Evolutionary conservation across 2,113 vertebrate species (phyloP).

Genomic region (Scatophagus argus): DNA sequence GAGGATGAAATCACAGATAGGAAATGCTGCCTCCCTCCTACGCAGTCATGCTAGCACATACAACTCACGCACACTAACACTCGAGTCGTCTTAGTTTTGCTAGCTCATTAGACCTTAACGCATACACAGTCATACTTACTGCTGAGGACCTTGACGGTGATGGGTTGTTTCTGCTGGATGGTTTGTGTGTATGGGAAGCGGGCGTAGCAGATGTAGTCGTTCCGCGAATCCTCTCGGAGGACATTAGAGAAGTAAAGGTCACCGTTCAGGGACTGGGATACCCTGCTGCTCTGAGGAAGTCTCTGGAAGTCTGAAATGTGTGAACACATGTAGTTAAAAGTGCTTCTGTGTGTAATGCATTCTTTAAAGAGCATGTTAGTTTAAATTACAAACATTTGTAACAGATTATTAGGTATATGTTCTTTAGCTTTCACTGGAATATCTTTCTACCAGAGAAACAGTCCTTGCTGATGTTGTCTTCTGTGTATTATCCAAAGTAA

Average conservation of each 20-base stretch:
- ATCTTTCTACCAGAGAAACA: background rate
- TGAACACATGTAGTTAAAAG: background rate
- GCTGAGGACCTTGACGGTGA: slow-evolving; percentile 92
- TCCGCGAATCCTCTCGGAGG: slow-evolving; percentile 90
- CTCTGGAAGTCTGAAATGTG: slow-evolving; percentile 91
- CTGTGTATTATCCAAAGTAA: no score
- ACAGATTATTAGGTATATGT: no score
- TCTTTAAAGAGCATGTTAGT: background rate
- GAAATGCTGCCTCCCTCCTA: slow-evolving; percentile 69
- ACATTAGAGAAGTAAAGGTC: slow-evolving; percentile 99
- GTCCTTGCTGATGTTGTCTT: no score
- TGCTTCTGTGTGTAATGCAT: background rate
- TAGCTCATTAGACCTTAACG: slow-evolving; percentile 19
- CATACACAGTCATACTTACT: slow-evolving; percentile 84
- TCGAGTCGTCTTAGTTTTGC: background rate
- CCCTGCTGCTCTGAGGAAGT: slow-evolving; percentile 91
- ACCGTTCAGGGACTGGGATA: slow-evolving; percentile 96
- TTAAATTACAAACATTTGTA: background rate
- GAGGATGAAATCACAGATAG: slow-evolving; percentile 61
- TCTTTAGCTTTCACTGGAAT: no score
- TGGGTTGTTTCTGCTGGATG: slow-evolving; percentile 99
- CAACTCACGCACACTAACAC: slow-evolving; percentile 5
- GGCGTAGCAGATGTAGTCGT: slow-evolving; percentile 98
- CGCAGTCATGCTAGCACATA: slow-evolving; percentile 28
- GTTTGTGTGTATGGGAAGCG: slow-evolving; percentile 98